These are phyloP conservation scores for Dryadula phaetusa DNA, from an alignment of 2,888 invertebrate species.

Conservation along the genomic window DNA sequence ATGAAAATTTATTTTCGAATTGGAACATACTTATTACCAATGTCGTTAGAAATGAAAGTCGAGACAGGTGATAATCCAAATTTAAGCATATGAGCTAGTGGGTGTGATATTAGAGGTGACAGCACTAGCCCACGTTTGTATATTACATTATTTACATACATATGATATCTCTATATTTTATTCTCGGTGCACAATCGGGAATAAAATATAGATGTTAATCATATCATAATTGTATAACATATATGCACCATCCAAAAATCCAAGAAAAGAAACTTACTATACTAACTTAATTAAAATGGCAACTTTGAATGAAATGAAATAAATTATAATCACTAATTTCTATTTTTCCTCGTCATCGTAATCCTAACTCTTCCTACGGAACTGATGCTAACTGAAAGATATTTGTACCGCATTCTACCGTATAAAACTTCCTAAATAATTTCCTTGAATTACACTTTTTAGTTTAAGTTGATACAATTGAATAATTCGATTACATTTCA, in stretches of 20 bases:
- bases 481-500: constrained; percentile 28
- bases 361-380: background rate
- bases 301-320: too few relatives aligned
- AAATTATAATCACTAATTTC: too few relatives aligned
- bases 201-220: too few relatives aligned
- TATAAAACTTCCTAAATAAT: background rate
- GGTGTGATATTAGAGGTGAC: constrained; percentile 52
- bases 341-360: background rate
- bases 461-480: constrained; percentile 12
- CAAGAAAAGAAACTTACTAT: too few relatives aligned
- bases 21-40: constrained; percentile 41
- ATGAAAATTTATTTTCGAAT: constrained; percentile 42
- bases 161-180: too few relatives aligned
- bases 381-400: background rate
- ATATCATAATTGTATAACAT: too few relatives aligned
- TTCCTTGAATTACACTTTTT: constrained; percentile 30
- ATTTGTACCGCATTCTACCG: background rate
- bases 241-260: too few relatives aligned
- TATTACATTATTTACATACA: constrained; percentile 16
- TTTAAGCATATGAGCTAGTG: constrained; percentile 58
- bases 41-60: constrained; percentile 44
- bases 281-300: too few relatives aligned
- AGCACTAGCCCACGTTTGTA: constrained; percentile 47
- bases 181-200: too few relatives aligned
- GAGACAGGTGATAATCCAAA: constrained; percentile 58